Evolutionary conservation across 2,113 vertebrate species (phyloP).

Genomic region (Okapia johnstoni): DNA sequence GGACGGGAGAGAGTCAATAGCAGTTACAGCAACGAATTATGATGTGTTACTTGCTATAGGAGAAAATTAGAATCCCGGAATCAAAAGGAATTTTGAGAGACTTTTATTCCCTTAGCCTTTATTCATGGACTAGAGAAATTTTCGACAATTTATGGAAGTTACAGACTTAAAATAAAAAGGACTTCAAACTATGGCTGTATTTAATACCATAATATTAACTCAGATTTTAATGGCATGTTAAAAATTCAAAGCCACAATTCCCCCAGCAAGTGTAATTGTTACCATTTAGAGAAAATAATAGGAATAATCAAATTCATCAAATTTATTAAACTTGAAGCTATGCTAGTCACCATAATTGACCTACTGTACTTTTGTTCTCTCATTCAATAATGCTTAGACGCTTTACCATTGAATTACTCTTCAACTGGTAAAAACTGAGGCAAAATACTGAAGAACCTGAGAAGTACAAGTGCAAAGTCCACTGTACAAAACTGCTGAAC

Average conservation of each 20-base stretch:
- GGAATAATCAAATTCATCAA: slow-evolving; percentile 43
- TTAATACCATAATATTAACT: slow-evolving; percentile 50
- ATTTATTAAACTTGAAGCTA: slow-evolving; percentile 46
- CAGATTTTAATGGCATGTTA: slow-evolving; percentile 55
- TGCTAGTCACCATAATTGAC: neutral
- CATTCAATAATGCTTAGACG: slow-evolving; percentile 33
- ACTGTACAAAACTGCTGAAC: slow-evolving; percentile 51
- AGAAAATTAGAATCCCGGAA: neutral
- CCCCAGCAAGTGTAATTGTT: slow-evolving; percentile 23
- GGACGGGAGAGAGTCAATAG: neutral
- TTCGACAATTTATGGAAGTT: neutral
- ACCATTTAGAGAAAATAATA: slow-evolving; percentile 43
- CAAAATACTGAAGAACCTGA: slow-evolving; percentile 42
- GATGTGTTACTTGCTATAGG: neutral
- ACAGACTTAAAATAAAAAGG: slow-evolving; percentile 30
- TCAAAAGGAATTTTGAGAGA: neutral
- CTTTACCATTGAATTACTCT: slow-evolving; percentile 10
- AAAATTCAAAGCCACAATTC: slow-evolving; percentile 60
- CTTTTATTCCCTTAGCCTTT: slow-evolving; percentile 22
- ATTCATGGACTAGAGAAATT: neutral
- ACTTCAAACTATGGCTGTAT: slow-evolving; percentile 34
- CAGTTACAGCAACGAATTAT: neutral
- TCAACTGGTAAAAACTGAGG: slow-evolving; percentile 60
- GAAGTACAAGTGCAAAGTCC: slow-evolving; percentile 52
- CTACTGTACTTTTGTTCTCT: slow-evolving; percentile 14